phyloP scores from a whole-genome alignment of 2,113 vertebrate species.

The Mirounga angustirostris region DNA sequence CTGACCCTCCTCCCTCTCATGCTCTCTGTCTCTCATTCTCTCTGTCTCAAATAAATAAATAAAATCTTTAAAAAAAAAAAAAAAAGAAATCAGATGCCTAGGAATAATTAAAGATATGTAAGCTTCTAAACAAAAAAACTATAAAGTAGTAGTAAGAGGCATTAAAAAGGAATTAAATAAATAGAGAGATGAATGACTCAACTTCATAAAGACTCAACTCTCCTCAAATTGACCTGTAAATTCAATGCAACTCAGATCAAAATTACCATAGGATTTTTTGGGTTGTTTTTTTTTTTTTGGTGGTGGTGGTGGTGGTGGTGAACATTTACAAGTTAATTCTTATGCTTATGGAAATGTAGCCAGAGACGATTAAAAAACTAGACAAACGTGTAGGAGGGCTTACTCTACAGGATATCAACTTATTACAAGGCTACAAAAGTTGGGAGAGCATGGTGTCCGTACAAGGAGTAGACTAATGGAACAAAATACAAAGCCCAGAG shows the following conservation, averaged over 20 bases:
- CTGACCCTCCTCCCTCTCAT: too few relatives aligned
- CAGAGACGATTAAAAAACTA: neutral
- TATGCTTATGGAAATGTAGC: neutral
- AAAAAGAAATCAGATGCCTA: constrained; percentile 1
- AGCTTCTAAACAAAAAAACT: neutral
- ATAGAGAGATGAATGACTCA: neutral
- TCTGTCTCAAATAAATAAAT: too few relatives aligned
- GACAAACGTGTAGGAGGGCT: neutral
- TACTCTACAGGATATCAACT: neutral
- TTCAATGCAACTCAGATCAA: neutral
- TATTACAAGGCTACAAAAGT: neutral
- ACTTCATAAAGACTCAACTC: constrained; percentile 37
- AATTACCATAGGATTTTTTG: neutral
- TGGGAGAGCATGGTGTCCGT: neutral
- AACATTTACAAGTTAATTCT: neutral
- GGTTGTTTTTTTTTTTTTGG: neutral
- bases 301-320: neutral
- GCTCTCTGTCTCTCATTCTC: too few relatives aligned
- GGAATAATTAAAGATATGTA: neutral
- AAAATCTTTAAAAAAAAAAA: too few relatives aligned
- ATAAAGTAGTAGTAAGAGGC: neutral
- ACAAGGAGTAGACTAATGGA: neutral
- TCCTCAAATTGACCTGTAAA: constrained; percentile 25
- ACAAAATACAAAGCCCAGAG: neutral
- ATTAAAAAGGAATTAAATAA: constrained; percentile 23